phyloP scores from a whole-genome alignment of 2,888 invertebrate species.

The Dicycla oo region DNA sequence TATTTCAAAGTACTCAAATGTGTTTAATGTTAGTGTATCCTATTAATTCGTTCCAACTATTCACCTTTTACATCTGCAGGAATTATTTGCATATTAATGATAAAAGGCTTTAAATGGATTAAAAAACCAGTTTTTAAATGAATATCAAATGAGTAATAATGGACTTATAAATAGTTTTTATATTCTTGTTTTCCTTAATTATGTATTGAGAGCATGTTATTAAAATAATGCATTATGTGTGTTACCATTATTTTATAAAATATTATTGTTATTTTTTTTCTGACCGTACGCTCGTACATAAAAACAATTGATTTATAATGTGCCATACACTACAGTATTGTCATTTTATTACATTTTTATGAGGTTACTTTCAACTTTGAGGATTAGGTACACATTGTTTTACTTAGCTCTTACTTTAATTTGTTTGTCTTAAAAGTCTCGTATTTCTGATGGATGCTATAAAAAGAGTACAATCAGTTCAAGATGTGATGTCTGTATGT shows the following conservation, averaged over 20 bases:
- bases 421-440: background rate
- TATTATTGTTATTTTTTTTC: conserved; percentile 2
- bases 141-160: conserved; percentile 10
- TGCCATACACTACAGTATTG: background rate
- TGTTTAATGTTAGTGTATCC: background rate
- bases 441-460: too few species aligned
- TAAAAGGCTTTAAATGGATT: conserved; percentile 25
- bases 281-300: conserved; percentile 6
- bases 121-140: conserved; percentile 20
- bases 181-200: conserved; percentile 33
- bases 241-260: background rate
- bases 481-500: background rate
- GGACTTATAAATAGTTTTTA: conserved; percentile 16
- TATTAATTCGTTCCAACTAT: background rate
- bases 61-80: conserved; percentile 12
- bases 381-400: background rate
- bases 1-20: background rate
- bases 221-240: background rate
- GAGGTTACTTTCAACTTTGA: background rate
- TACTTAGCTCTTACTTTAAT: background rate
- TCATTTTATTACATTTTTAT: background rate
- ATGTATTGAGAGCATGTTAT: conserved; percentile 1
- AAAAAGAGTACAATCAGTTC: background rate
- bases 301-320: conserved; percentile 26
- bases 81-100: conserved; percentile 40